Conservation (phyloP, 2,113 vertebrate species). For the Ammospiza nelsoni region DNA sequence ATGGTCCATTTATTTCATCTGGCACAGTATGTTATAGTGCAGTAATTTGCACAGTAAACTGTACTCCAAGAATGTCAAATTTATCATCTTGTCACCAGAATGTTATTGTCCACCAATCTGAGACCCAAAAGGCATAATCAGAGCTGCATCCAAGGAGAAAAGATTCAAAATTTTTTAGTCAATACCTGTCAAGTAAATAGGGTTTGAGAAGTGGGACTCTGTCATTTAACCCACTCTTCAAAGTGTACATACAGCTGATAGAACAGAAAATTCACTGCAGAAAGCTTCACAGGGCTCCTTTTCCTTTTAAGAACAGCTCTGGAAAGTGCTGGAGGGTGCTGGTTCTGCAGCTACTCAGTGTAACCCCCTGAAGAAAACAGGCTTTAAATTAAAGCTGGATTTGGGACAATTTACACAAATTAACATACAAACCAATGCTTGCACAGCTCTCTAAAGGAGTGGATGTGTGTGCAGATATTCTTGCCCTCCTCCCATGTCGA, state of each 20-base stretch:
- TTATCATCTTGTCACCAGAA: background rate
- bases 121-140: background rate
- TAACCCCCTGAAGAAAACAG: background rate
- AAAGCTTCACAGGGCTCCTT: background rate
- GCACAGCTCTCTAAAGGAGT: background rate
- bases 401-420: background rate
- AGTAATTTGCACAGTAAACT: background rate
- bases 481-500: background rate
- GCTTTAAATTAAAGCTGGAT: background rate
- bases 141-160: background rate
- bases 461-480: accelerated
- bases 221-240: background rate
- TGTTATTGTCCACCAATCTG: background rate
- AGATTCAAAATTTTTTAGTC: background rate
- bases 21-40: background rate
- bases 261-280: background rate
- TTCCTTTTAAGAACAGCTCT: background rate
- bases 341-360: background rate
- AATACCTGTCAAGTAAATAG: background rate
- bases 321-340: background rate
- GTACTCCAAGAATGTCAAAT: background rate
- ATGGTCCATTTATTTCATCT: background rate
- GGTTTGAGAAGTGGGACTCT: background rate
- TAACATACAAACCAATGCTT: accelerated
- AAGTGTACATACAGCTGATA: background rate